phyloP scores from a whole-genome alignment of 2,888 invertebrate species.

The Alentia gelatinosa region DNA sequence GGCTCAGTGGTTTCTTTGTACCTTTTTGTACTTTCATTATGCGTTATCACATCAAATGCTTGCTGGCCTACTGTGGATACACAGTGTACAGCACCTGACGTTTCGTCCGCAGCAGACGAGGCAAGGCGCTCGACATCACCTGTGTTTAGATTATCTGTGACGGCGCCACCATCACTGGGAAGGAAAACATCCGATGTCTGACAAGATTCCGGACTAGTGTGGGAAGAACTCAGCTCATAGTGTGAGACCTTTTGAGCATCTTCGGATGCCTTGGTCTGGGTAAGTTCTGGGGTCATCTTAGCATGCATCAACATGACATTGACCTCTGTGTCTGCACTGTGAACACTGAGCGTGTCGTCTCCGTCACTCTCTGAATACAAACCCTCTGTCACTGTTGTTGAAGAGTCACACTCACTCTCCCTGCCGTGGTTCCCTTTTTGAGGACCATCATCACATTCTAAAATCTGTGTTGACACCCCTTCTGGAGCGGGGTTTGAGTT shows the following conservation, averaged over 20 bases:
- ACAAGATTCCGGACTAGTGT: not conserved
- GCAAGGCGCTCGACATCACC: too few species aligned
- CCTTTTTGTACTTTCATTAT: too few species aligned
- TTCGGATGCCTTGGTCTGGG: not conserved
- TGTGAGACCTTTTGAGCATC: not conserved
- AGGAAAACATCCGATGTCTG: too few species aligned
- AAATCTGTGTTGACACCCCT: not conserved
- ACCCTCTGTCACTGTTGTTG: not conserved
- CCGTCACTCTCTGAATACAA: not conserved
- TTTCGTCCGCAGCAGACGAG: too few species aligned
- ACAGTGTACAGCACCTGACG: too few species aligned
- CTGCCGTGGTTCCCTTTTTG: not conserved
- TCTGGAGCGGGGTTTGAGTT: not conserved
- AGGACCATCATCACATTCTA: not conserved
- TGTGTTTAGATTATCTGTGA: too few species aligned
- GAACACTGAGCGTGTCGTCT: not conserved
- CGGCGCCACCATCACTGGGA: too few species aligned
- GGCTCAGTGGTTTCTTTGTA: too few species aligned
- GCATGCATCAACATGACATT: not conserved
- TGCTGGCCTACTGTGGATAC: too few species aligned
- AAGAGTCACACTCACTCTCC: not conserved
- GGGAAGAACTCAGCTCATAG: not conserved
- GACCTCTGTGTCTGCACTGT: conserved; percentile 47
- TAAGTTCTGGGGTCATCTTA: not conserved
- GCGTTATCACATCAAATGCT: too few species aligned